Conservation (phyloP, 2,797 vertebrate species). For the Orestias chungarensis region DNA sequence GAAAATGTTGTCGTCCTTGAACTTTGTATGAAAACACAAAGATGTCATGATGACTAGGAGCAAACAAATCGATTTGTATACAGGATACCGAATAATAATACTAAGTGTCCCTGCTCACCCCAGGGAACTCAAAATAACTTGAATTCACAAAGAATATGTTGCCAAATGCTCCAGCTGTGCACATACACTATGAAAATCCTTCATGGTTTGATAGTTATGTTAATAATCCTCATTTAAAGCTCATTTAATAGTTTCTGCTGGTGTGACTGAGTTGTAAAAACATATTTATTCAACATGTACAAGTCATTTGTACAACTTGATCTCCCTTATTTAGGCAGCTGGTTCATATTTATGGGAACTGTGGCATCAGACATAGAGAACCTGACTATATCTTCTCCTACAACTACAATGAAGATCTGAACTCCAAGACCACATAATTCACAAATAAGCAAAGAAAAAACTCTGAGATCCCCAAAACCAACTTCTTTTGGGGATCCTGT, state of each 20-base stretch:
- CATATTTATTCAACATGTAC: neutral
- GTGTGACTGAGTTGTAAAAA: neutral
- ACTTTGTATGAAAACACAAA: neutral
- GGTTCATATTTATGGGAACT: no score
- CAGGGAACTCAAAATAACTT: neutral
- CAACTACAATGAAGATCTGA: neutral
- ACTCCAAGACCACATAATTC: neutral
- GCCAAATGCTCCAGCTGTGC: neutral
- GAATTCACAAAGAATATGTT: constrained; percentile 3
- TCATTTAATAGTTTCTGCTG: neutral
- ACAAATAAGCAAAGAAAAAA: neutral
- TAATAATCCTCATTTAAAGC: neutral
- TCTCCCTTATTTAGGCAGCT: neutral
- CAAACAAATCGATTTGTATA: neutral
- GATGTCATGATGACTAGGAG: neutral
- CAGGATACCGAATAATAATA: neutral
- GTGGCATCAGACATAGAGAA: neutral
- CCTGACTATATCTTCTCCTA: neutral
- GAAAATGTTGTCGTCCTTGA: neutral
- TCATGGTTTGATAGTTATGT: neutral
- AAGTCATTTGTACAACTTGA: neutral
- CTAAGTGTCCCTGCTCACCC: neutral
- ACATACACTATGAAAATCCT: neutral
- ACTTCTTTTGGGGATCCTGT: neutral
- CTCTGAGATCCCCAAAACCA: neutral